Percentiles rank a stretch among this genome's conserved stretches.
Evolutionary conservation across 37 sponge, comb jelly and placozoan genomes (phyloP).

Genomic region (Aphrocallistes beatrix): DNA sequence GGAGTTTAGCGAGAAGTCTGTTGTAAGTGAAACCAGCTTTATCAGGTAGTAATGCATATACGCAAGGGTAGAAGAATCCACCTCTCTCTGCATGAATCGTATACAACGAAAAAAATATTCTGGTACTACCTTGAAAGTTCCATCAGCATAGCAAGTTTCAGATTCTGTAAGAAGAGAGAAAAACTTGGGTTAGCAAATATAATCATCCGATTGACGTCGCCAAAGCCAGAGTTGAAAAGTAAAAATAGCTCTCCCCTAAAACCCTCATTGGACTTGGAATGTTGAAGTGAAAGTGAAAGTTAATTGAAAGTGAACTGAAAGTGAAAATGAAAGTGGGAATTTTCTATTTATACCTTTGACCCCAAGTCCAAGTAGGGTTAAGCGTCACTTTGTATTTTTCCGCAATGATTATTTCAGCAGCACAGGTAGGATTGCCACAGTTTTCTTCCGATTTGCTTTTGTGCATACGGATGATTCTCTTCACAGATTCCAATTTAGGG

Average conservation of each 20-base stretch:
- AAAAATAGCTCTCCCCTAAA: not conserved
- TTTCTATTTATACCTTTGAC: too few species aligned
- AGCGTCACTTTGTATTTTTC: not conserved
- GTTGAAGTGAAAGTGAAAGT: too few species aligned
- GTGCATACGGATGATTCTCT: not conserved
- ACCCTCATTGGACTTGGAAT: too few species aligned
- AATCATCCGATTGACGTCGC: not conserved
- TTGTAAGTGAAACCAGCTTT: not conserved
- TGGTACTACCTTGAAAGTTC: not conserved
- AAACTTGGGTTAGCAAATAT: not conserved
- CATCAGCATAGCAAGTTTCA: not conserved
- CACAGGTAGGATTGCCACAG: not conserved
- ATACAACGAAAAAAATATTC: not conserved
- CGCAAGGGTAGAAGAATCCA: not conserved
- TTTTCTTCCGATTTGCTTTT: not conserved
- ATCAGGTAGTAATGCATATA: not conserved
- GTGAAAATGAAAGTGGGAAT: too few species aligned
- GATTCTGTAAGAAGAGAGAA: not conserved
- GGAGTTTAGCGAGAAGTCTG: not conserved
- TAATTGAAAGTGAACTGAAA: too few species aligned
- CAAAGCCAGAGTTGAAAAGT: not conserved
- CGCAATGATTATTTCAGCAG: not conserved
- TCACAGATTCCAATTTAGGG: not conserved
- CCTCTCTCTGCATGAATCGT: not conserved
- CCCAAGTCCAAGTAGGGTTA: too few species aligned